Evolutionary conservation across 2,113 vertebrate genomes (phyloP), one percentile per base, ranked within the genome.

Genomic region (Alligator sinensis): DNA sequence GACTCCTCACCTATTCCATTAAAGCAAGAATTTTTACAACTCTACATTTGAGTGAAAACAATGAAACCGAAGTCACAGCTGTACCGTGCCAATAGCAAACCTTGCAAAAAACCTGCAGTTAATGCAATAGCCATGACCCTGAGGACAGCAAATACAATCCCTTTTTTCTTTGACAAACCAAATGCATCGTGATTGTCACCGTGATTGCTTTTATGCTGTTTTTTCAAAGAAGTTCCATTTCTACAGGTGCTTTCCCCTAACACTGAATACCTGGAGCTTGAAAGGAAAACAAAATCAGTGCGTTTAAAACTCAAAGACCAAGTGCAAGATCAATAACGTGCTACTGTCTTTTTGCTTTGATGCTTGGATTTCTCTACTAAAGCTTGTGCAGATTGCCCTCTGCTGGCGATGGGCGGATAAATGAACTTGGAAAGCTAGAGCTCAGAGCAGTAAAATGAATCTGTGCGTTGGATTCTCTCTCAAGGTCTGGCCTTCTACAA

Each of bases 101-200:
- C 87, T 87, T 84, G 63, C 1, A 0, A 82, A 94, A 91, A 84
- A 47, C 28, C 54, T 76, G 63, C 54, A 6, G 60, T 13, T 24
- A 2, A 77, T 88, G 77, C 68, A 82, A 3, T 0, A 1, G 84
- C 88, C 74, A 0, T 4, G 86, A 18, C 27, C 82, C 5, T 57
- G 59, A 86, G 84, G 59, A 82, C 17, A 1, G 77, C 60, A 86
- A 89, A 94, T 86, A 75, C 54, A 0, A 22, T 70, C 76, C 28
- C 78, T 92, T 94, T 92, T 91, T 91, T 81, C 68, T n/a, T 81
- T 86, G 85, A 80, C 92, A 94, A 91, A 84, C 66, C 78, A 34
- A 86, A 12, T 62, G 4, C 83, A 25, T 64, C 0, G 0, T 4
- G 34, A 19, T 13, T 77, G 5, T 24, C 47, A 77, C 83, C 47